phyloP scores from a whole-genome alignment of 2,888 invertebrate species.

The Phymatocera aterrima region DNA sequence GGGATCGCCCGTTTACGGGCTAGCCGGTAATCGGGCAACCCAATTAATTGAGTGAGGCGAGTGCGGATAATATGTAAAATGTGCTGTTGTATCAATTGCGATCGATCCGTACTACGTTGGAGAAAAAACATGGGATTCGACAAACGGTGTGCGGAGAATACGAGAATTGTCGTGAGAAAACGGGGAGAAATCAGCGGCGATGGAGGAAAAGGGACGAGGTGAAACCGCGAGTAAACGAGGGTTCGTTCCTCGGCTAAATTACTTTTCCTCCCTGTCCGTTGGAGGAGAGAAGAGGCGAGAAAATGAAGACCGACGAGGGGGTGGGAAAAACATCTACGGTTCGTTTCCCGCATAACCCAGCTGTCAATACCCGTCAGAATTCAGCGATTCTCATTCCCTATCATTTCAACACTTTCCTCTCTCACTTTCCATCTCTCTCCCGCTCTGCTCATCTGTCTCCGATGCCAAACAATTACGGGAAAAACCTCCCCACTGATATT shows the following conservation, averaged over 20 bases:
- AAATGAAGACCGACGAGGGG: not conserved
- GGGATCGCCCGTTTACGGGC: no score
- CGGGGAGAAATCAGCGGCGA: not conserved
- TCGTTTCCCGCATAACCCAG: not conserved
- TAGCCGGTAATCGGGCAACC: no score
- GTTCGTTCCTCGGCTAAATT: conserved; percentile 33
- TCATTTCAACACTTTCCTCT: not conserved
- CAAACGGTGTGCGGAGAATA: conserved; percentile 12
- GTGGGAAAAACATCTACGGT: not conserved
- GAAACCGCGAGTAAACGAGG: conserved; percentile 28
- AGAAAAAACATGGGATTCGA: conserved; percentile 7
- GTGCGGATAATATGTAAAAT: no score
- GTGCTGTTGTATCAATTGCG: not conserved
- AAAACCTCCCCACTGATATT: conserved; percentile 3
- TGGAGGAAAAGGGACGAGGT: not conserved
- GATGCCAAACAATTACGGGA: conserved; percentile 16
- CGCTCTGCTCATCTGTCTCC: not conserved
- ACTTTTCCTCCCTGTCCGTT: conserved; percentile 25
- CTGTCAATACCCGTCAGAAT: conserved; percentile 35
- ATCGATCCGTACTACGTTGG: not conserved
- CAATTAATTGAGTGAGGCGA: no score
- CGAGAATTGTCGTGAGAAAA: not conserved
- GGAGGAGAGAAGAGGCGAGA: not conserved
- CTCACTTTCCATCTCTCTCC: not conserved
- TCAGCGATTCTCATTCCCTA: conserved; percentile 14